Percentiles rank a stretch among this genome's conserved stretches.
These are phyloP conservation scores for Psammodynastes pulverulentus DNA, from an alignment of 2,113 vertebrate genomes.

Conservation along the genomic window DNA sequence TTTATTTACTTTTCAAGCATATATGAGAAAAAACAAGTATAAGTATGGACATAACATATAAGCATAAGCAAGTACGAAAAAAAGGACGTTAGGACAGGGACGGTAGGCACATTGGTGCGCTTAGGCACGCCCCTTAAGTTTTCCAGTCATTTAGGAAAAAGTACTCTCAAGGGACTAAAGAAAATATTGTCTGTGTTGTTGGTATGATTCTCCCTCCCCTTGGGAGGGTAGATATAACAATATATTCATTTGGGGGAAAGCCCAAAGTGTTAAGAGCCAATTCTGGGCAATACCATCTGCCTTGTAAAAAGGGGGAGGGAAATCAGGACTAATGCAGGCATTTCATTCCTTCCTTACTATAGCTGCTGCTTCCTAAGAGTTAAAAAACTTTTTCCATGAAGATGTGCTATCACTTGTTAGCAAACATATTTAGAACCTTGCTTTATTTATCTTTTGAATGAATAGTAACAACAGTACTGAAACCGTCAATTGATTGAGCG, in stretches of 20 bases:
- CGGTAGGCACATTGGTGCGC: too few species aligned
- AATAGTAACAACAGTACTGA: not conserved
- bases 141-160: not conserved
- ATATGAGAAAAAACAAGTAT: too few species aligned
- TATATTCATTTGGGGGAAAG: not conserved
- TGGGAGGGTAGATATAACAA: not conserved
- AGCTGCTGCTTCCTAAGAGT: not conserved
- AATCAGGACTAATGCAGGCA: not conserved
- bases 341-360: not conserved
- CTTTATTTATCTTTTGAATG: not conserved
- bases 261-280: not conserved
- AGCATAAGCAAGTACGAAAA: too few species aligned
- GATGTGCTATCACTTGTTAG: not conserved
- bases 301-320: not conserved
- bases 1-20: too few species aligned
- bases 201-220: not conserved
- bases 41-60: too few species aligned
- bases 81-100: too few species aligned
- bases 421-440: not conserved
- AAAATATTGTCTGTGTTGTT: not conserved
- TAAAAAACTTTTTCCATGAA: not conserved
- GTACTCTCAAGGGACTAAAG: not conserved
- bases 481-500: not conserved
- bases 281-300: not conserved
- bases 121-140: too few species aligned